Percentiles rank a stretch among this genome's conserved stretches.
Evolutionary conservation across 2,797 vertebrate genomes (phyloP).

Genomic region (Dendrocincla fuliginosa): DNA sequence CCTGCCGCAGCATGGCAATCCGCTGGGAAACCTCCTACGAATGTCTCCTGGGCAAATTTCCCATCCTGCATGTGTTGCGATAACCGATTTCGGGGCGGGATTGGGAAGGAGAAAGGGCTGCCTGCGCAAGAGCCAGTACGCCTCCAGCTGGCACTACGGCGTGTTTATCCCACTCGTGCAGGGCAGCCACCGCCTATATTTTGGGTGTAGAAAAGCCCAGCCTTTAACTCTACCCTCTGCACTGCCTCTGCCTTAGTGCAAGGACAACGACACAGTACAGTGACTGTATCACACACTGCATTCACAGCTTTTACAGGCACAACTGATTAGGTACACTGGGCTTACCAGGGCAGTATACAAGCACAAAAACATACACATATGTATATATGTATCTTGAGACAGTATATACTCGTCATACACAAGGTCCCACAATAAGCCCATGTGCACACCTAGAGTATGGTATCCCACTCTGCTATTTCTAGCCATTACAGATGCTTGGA

Average conservation of each 20-base stretch:
- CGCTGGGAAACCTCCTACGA: accelerated
- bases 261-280: accelerated
- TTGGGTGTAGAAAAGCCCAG: background rate
- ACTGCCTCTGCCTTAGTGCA: accelerated
- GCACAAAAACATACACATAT: background rate
- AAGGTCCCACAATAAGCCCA: background rate
- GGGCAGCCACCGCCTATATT: accelerated
- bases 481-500: no score
- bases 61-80: background rate
- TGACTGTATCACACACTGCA: accelerated
- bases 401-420: background rate
- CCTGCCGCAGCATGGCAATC: background rate
- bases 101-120: background rate
- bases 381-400: background rate
- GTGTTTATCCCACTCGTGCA: accelerated
- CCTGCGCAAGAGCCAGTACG: accelerated
- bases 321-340: no score
- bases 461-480: background rate
- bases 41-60: background rate
- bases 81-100: background rate
- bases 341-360: background rate
- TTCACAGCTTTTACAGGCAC: background rate
- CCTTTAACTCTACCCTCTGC: background rate
- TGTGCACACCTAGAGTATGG: background rate
- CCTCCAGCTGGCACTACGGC: background rate